Evolutionary conservation across 2,113 vertebrate genomes (phyloP).

Genomic region (Saguinus imperator): DNA sequence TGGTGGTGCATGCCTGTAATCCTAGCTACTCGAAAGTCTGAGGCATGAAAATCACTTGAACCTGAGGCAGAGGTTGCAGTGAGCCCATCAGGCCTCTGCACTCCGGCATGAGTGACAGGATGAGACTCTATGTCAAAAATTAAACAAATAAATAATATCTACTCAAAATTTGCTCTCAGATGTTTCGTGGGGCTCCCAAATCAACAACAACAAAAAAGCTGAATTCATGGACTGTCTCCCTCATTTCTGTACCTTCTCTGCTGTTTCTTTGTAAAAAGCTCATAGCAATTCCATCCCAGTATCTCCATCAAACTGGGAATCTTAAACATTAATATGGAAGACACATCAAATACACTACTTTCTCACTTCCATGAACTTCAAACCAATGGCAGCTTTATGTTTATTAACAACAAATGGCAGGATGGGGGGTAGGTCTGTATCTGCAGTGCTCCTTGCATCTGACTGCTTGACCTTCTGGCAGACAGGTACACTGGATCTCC

Average conservation of each 20-base stretch:
- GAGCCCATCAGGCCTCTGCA: too few relatives aligned
- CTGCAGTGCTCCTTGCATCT: not conserved
- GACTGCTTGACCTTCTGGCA: not conserved
- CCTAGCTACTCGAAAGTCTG: too few relatives aligned
- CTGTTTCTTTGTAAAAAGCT: not conserved
- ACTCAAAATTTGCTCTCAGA: slow-evolving; percentile 19
- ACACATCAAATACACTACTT: not conserved
- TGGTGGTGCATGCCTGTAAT: too few relatives aligned
- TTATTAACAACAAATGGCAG: not conserved
- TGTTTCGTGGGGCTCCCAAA: not conserved
- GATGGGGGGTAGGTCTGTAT: not conserved
- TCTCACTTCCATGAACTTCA: not conserved
- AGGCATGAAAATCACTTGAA: too few relatives aligned
- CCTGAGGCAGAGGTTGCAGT: too few relatives aligned
- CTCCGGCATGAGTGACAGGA: too few relatives aligned
- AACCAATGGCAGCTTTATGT: not conserved
- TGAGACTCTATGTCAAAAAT: too few relatives aligned
- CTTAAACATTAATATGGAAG: not conserved
- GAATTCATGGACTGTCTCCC: not conserved
- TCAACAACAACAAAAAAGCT: not conserved
- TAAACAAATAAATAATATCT: not conserved
- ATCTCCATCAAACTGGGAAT: not conserved
- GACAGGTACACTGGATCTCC: not conserved
- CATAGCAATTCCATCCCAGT: not conserved
- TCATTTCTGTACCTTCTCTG: not conserved